phyloP scores from a whole-genome alignment of 2,888 invertebrate species.

The Callosobruchus maculatus region DNA sequence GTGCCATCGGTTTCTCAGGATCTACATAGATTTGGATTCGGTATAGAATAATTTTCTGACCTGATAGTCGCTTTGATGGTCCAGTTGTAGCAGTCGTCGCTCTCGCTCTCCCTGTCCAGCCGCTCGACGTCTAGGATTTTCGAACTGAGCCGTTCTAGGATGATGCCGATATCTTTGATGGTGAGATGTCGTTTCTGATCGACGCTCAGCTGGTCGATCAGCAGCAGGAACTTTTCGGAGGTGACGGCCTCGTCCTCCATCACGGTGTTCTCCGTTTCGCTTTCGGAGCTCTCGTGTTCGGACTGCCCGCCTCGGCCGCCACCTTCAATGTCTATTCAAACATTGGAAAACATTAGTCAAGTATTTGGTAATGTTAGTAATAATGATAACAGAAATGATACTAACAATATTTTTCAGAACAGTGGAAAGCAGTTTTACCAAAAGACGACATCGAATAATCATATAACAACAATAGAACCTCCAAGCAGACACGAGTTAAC shows the following conservation, averaged over 20 bases:
- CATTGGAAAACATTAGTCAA: too few species aligned
- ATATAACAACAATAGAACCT: too few species aligned
- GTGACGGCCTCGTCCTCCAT: slow-evolving; percentile 88
- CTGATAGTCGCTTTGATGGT: slow-evolving; percentile 93
- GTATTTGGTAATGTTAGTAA: too few species aligned
- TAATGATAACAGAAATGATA: too few species aligned
- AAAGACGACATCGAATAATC: too few species aligned
- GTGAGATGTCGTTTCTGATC: slow-evolving; percentile 89
- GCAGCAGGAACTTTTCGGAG: slow-evolving; percentile 86
- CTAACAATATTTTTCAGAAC: too few species aligned
- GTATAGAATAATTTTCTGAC: too few species aligned
- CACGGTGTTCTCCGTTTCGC: slow-evolving; percentile 89
- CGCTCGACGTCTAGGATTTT: slow-evolving; percentile 93
- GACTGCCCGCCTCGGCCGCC: slow-evolving; percentile 48
- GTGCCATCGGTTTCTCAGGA: too few species aligned
- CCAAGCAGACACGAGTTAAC: too few species aligned
- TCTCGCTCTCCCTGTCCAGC: slow-evolving; percentile 86
- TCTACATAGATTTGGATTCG: too few species aligned
- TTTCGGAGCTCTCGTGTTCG: slow-evolving; percentile 85
- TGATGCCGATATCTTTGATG: slow-evolving; percentile 93
- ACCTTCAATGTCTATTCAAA: slow-evolving; percentile 49
- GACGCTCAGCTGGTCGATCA: slow-evolving; percentile 89
- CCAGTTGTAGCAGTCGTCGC: slow-evolving; percentile 94
- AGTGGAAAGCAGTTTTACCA: too few species aligned
- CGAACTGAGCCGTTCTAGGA: slow-evolving; percentile 85